Conservation (phyloP, 2,113 vertebrate species). For the Eleginops maclovinus region DNA sequence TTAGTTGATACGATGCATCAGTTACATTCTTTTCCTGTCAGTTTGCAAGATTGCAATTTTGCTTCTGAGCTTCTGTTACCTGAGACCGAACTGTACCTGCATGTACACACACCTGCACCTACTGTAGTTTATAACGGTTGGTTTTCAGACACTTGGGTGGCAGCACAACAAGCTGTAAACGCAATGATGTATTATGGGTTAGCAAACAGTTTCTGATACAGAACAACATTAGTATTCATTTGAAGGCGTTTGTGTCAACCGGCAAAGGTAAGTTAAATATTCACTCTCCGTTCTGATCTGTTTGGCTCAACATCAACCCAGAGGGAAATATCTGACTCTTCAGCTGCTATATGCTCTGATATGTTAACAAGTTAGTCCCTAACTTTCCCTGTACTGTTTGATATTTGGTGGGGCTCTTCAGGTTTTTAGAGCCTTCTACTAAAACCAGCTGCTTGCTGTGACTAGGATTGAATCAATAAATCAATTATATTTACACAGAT, state of each 20-base stretch:
- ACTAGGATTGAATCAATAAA: not conserved
- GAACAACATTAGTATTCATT: conserved; percentile 16
- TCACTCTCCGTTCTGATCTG: conserved; percentile 13
- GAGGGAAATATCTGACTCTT: conserved; percentile 10
- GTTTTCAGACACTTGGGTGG: not conserved
- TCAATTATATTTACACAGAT: not conserved
- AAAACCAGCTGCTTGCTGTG: not conserved
- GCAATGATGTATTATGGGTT: not conserved
- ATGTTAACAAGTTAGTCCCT: not conserved
- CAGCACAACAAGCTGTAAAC: conserved; percentile 4
- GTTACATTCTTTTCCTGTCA: not conserved
- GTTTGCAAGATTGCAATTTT: not conserved
- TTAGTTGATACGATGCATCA: not conserved
- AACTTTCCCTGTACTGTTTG: not conserved
- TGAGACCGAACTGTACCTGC: not conserved
- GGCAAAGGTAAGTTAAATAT: conserved; percentile 13
- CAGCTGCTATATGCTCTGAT: conserved; percentile 1
- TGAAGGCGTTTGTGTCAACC: conserved; percentile 4
- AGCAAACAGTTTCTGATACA: not conserved
- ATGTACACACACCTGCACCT: not conserved
- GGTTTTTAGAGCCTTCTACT: not conserved
- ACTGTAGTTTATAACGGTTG: not conserved
- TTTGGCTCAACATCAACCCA: not conserved
- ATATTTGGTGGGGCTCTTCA: too few species aligned
- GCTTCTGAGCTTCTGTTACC: not conserved